Percentiles rank a stretch among this genome's conserved stretches.
Evolutionary conservation across 1,140 invertebrate genomes (phyloP).

Genomic region (Micrasema longulum): DNA sequence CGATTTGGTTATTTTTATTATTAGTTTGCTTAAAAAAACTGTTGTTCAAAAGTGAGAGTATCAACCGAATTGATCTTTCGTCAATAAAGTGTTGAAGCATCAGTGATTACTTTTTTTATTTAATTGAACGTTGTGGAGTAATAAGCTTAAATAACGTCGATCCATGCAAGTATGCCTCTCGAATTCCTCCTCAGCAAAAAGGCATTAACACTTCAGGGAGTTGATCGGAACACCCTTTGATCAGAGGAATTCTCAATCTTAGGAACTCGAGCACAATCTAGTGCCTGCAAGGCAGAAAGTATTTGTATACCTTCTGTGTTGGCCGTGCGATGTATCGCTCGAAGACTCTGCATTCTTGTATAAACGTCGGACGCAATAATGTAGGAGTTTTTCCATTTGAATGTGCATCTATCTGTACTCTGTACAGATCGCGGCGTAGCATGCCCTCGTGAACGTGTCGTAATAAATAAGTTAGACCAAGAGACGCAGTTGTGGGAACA

Average conservation of each 20-base stretch:
- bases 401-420: conserved; percentile 3
- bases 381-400: conserved; percentile 19
- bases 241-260: background rate
- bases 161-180: background rate
- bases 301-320: background rate
- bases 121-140: background rate
- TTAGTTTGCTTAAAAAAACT: no score
- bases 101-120: no score
- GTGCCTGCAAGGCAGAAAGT: no score
- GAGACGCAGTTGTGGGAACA: conserved; percentile 25
- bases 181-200: background rate
- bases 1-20: no score
- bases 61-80: no score
- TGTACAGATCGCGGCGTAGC: conserved; percentile 15
- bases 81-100: no score
- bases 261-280: background rate
- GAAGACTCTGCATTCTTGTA: conserved; percentile 13
- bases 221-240: background rate
- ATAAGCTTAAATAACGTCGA: background rate
- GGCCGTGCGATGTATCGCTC: conserved; percentile 11
- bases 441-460: conserved; percentile 28
- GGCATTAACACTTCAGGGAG: background rate
- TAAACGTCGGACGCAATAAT: conserved; percentile 26
- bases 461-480: conserved; percentile 17
- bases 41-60: no score